Base-by-base conservation (phyloP, 2,797 vertebrate genomes). In the Ctenosaura bakeri region DNA sequence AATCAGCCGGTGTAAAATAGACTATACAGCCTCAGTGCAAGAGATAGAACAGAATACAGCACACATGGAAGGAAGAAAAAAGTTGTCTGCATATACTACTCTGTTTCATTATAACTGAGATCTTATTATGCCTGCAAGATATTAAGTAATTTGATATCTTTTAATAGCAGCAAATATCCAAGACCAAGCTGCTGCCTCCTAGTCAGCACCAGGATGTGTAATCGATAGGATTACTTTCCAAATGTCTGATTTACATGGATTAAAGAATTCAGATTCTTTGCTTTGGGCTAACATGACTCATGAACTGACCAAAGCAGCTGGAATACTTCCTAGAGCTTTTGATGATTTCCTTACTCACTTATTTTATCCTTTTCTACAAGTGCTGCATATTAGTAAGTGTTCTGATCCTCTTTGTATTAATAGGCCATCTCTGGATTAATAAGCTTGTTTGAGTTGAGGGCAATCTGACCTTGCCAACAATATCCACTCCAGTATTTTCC, bases 221-320 rank as follows among this genome's bases (percentile, higher is more conserved):
- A 8, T 87, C 54, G 13, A 13, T 71, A 77, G 64, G 42, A 20
- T 90, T 76, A 0, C 81, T 91, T 91, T 83, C 86, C 87, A 78
- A 94, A 79, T 50, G 0, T 76, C 32, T 76, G 64, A 71, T 85
- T 76, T 86, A 3, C 66, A 88, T 64, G 88, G 50, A 94, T 90
- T 88, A 85, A 91, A 46, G 79, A 16, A 29, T 32, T 83, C 86
- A 78, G 7, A n/a, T n/a, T 22, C 81, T 87, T 92, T 91, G 92
- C 86, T 88, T 87, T 35, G 81, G 29, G 52, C 69, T 54, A 62
- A 3, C 64, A 0, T 86, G 24, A 91, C 91, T 94, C 90, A 86
- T 85, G 26, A 0, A 89, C 90, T 96, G 93, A 96, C 94, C 26
- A 80, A 52, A 90, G 73, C 91, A 92, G 94, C 92, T 81, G 79